Conservation (phyloP, 1,140 invertebrate genomes). For the Heliconius nattereri region DNA sequence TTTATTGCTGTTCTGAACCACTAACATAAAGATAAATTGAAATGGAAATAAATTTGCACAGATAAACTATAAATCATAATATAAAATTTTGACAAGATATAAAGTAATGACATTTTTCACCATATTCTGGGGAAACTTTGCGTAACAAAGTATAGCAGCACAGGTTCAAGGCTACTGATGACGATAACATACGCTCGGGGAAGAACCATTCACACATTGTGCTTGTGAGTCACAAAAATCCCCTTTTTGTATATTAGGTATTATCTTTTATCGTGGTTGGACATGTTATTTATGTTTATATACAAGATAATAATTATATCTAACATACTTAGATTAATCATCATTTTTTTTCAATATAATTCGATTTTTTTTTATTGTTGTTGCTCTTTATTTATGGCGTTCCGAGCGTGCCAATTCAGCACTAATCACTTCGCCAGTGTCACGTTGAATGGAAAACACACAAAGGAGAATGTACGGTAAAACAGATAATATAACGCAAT, state of each 20-base stretch:
- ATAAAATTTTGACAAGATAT: neutral
- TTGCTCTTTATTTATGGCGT: too few species aligned
- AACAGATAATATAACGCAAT: too few species aligned
- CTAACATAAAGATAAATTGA: too few species aligned
- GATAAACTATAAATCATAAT: neutral
- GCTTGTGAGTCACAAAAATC: conserved; percentile 57
- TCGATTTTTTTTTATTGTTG: too few species aligned
- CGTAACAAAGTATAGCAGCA: neutral
- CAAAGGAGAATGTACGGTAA: too few species aligned
- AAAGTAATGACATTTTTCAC: neutral
- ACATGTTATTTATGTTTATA: neutral
- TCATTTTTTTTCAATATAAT: too few species aligned
- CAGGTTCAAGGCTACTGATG: conserved; percentile 18
- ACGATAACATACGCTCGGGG: conserved; percentile 37
- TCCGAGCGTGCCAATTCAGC: too few species aligned
- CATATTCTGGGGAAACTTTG: neutral
- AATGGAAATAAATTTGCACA: neutral
- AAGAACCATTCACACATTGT: conserved; percentile 45
- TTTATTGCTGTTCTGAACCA: too few species aligned
- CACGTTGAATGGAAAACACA: too few species aligned
- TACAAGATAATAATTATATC: neutral
- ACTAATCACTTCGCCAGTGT: too few species aligned
- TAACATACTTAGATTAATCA: too few species aligned
- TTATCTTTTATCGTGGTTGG: neutral
- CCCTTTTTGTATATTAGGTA: conserved; percentile 38